phyloP scores from a whole-genome alignment of 2,888 invertebrate genomes.

The Ophonus ardosiacus region DNA sequence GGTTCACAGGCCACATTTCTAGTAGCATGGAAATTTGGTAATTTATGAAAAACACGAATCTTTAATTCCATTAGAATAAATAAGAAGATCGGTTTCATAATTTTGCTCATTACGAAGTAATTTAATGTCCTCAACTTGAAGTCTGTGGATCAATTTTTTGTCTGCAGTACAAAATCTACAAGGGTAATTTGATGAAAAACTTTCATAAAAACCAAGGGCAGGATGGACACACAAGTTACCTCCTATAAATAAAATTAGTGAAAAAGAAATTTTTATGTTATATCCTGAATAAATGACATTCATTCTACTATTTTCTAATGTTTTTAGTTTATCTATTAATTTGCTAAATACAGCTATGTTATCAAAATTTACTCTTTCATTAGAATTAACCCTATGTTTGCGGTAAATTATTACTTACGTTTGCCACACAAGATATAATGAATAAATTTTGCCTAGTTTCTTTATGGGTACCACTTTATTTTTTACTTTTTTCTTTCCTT shows the following conservation, averaged over 20 bases:
- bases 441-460: too few relatives aligned
- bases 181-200: constrained; percentile 65
- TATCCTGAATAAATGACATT: not conserved
- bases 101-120: not conserved
- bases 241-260: constrained; percentile 33
- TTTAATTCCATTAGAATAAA: constrained; percentile 3
- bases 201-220: constrained; percentile 65
- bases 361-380: not conserved
- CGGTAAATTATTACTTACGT: too few relatives aligned
- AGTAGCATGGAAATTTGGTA: not conserved
- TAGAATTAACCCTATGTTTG: not conserved
- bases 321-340: not conserved
- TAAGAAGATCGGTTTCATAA: not conserved
- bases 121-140: not conserved
- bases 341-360: not conserved
- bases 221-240: constrained; percentile 67
- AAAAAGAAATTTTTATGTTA: not conserved
- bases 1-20: not conserved
- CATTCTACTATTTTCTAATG: not conserved
- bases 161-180: constrained; percentile 65
- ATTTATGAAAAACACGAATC: not conserved
- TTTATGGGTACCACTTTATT: too few relatives aligned
- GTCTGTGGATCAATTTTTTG: not conserved
- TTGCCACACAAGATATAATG: too few relatives aligned
- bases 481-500: too few relatives aligned